Base-by-base conservation (phyloP, 2,797 vertebrate species). In the Cottoperca gobio region DNA sequence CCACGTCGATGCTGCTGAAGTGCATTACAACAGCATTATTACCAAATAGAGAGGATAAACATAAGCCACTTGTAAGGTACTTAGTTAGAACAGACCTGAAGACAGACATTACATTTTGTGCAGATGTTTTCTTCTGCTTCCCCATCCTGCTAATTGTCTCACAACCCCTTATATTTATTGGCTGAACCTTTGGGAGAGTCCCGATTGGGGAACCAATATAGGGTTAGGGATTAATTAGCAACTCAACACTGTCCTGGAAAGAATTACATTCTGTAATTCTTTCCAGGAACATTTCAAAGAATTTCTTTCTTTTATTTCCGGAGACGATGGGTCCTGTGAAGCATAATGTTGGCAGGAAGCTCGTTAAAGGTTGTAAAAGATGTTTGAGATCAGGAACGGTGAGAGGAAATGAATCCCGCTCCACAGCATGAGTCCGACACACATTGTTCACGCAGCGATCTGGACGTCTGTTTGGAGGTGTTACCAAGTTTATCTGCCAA, bases 401-500 rank as follows among this genome's bases (percentile, higher is more conserved):
- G 19, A 67, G 24, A 21, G 24, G 3, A 59, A 46, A 31, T 33
- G 12, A 42, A 59, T 50, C 39, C 50, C 61, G 75, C 17, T 28
- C 48, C 53, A 37, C 58, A 28, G 59, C 28, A 21, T n/a, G 10
- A 57, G 54, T 33, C 67, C 46, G 14, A 23, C 16, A 59, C 37
- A 26, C 3, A 26, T 53, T 35, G 35, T 8, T 35, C 33, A 42
- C 21, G 1, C 61, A 48, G 37, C 14, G 26, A 54, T 26, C 35
- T 53, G 67, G 62, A 65, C 5, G 39, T 64, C 53, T 63, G 28
- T 63, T 45, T 60, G 26, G 59, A 84, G 35, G 24, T 55, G 28
- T n/a, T 19, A 21, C 48, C 26, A 13, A 2, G 5, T 43, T 37
- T 0, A 28, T 43, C 48, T 21, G 59, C 70, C 79, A 76, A 74